Percentiles rank a stretch among this genome's conserved stretches.
Conservation (phyloP, 1,140 invertebrate species). For the Pectinophora gossypiella region DNA sequence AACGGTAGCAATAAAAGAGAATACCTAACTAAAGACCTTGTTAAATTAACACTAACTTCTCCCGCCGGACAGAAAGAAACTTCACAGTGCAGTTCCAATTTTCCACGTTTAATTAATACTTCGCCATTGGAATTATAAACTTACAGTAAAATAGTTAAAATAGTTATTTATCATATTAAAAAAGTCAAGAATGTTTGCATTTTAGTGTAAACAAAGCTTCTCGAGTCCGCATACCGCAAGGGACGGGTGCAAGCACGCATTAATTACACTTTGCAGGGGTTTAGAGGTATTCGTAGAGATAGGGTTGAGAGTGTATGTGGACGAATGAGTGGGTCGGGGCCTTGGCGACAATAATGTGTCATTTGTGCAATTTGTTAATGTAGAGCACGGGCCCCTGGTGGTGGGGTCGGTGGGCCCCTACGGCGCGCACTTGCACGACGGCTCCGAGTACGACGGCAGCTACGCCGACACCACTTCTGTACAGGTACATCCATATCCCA, state of each 20-base stretch:
- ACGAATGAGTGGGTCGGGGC: background rate
- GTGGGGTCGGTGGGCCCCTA: slow-evolving; percentile 94
- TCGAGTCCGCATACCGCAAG: slow-evolving; percentile 30
- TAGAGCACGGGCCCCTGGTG: slow-evolving; percentile 76
- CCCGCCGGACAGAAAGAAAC: too few species aligned
- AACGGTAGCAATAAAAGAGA: too few species aligned
- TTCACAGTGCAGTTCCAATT: background rate
- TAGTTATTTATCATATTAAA: slow-evolving; percentile 13
- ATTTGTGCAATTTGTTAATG: background rate
- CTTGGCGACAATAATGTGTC: background rate
- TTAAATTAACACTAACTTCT: too few species aligned
- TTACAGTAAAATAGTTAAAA: background rate
- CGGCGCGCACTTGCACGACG: slow-evolving; percentile 90
- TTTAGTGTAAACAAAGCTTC: slow-evolving; percentile 16
- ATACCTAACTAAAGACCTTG: too few species aligned
- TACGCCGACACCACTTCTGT: slow-evolving; percentile 83
- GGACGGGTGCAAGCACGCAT: slow-evolving; percentile 58
- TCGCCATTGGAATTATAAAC: too few species aligned
- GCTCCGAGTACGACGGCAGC: slow-evolving; percentile 91
- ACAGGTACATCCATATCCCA: slow-evolving; percentile 63
- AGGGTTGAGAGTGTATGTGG: slow-evolving; percentile 3
- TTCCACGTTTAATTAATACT: background rate
- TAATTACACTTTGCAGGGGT: slow-evolving; percentile 57
- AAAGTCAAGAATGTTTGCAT: slow-evolving; percentile 45
- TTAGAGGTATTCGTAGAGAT: slow-evolving; percentile 36